phyloP scores from a whole-genome alignment of 1,140 invertebrate species.

The Drosophila quadrilineata region DNA sequence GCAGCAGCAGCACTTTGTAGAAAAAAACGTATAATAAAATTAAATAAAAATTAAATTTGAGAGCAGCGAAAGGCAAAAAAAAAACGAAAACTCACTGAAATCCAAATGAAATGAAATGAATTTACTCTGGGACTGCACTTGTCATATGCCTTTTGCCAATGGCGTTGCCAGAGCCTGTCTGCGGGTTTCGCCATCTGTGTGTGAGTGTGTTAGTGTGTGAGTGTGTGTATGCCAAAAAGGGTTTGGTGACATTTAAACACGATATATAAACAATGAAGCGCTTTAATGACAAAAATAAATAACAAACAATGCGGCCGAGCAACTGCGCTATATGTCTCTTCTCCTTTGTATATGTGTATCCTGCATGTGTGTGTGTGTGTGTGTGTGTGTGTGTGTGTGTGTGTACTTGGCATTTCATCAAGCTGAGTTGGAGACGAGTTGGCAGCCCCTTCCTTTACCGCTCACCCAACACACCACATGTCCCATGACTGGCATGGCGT shows the following conservation, averaged over 20 bases:
- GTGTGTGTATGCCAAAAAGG: not conserved
- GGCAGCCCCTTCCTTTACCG: constrained; percentile 16
- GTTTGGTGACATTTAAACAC: constrained; percentile 53
- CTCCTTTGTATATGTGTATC: not conserved
- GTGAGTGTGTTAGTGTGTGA: constrained; percentile 4
- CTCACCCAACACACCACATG: too few species aligned
- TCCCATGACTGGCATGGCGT: constrained; percentile 17
- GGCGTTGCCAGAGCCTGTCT: constrained; percentile 8
- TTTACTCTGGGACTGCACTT: constrained; percentile 26
- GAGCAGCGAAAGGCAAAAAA: too few species aligned
- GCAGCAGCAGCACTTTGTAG: not conserved
- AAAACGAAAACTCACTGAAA: too few species aligned
- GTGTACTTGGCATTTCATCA: constrained; percentile 11
- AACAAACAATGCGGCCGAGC: constrained; percentile 31
- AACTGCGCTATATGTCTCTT: not conserved
- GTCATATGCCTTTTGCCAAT: constrained; percentile 20
- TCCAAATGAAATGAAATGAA: constrained; percentile 32
- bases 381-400: not conserved
- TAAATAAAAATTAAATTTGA: too few species aligned
- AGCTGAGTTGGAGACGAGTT: constrained; percentile 31
- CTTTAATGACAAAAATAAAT: constrained; percentile 47
- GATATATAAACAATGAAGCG: constrained; percentile 64
- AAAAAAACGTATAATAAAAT: constrained; percentile 4
- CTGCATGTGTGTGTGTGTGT: not conserved
- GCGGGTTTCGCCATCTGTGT: not conserved